Base-by-base conservation (phyloP, 2,888 invertebrate species). In the Machimus rusticus region DNA sequence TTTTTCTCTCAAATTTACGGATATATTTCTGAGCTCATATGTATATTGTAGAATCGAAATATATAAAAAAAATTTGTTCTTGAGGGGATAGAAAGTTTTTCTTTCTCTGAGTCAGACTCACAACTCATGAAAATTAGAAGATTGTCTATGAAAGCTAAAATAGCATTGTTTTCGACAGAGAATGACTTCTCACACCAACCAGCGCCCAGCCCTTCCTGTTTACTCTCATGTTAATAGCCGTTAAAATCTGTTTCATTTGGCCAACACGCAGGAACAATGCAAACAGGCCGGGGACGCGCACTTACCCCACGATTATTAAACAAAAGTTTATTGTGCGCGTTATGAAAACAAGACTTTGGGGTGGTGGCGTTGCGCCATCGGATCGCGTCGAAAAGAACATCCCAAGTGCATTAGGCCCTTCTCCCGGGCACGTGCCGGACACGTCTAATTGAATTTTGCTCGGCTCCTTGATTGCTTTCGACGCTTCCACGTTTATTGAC, bases 361-460 rank as follows among this genome's bases (percentile, higher is more conserved):
- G 81, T 39, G 81, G 34, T 46, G 51, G 51, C 76, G 43, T 81
- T 81, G 55, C 81, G 43, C 51, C 78, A 78, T 19, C 23, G n/a
- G 81, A 81, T 81, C 51, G 14, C 55, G 14, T n/a, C 55, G 51
- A 81, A 81, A 81, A 55, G 81, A 81, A 81, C 81, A 81, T 81
- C 81, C 43, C 23, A 55, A 81, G 39, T 81, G 81, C 81, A 81
- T 81, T 81, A 81, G 51, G 81, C 51, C 31, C 81, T 81, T 34
- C n/a, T 46, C n/a, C 46, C 23, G 16, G 55, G 8, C 81, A 81
- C 81, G 81, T 81, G 81, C 16, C 81, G 81, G 81, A 81, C 51
- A 28, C 81, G 14, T 28, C 81, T 81, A 81, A 81, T 81, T 81
- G 81, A 81, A 81, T 81, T 81, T 81, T 31, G 31, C 9, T 16